phyloP scores from a whole-genome alignment of 2,888 invertebrate species.

The Yponomeuta sedellus region DNA sequence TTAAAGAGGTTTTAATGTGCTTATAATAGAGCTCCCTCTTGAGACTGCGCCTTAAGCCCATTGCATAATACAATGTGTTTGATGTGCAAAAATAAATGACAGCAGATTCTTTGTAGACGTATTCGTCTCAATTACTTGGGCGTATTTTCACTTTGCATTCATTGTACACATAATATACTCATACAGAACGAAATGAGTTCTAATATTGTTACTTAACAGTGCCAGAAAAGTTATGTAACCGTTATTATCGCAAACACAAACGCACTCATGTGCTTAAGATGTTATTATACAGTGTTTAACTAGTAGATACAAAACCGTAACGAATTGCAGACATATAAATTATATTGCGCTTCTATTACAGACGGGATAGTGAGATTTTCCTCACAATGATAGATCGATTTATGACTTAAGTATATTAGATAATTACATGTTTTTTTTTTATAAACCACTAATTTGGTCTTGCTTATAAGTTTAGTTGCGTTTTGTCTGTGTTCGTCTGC shows the following conservation, averaged over 20 bases:
- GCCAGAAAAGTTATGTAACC: neutral
- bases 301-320: neutral
- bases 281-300: neutral
- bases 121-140: neutral
- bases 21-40: too few species aligned
- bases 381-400: too few species aligned
- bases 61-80: neutral
- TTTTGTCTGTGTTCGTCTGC: too few species aligned
- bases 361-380: too few species aligned
- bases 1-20: too few species aligned
- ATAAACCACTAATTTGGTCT: too few species aligned
- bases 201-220: neutral
- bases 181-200: neutral
- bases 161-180: neutral
- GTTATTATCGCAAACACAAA: neutral
- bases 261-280: neutral
- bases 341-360: neutral
- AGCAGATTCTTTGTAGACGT: neutral
- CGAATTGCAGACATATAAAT: neutral
- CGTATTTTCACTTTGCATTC: neutral
- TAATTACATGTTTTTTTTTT: too few species aligned
- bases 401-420: too few species aligned
- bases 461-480: too few species aligned
- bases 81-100: neutral
- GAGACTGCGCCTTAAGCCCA: neutral